A percentile compares a stretch with the other conserved stretches of the same genome.
Conservation (phyloP, 1,140 invertebrate genomes). For the Tetranychus cinnabarinus region DNA sequence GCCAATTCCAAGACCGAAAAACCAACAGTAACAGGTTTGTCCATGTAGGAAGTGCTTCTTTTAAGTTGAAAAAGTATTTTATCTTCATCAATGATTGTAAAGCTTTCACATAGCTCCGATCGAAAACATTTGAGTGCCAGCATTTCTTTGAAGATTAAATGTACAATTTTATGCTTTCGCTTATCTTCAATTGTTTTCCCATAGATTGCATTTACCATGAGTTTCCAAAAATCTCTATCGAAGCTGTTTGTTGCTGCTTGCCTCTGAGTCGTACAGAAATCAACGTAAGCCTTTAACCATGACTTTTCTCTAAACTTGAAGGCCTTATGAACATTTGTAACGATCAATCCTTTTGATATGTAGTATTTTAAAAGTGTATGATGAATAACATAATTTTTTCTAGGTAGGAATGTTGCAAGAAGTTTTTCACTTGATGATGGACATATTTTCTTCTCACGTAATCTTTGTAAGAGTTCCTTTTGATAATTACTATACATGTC, state of each 20-base stretch:
- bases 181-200: conserved; percentile 28
- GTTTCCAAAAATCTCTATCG: conserved; percentile 18
- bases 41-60: conserved; percentile 11
- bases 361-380: conserved; percentile 19
- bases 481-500: not conserved
- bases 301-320: conserved; percentile 24
- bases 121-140: conserved; percentile 18
- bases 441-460: too few species aligned
- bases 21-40: conserved; percentile 15
- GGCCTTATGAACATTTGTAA: conserved; percentile 26
- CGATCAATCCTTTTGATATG: conserved; percentile 21
- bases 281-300: conserved; percentile 24
- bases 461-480: too few species aligned
- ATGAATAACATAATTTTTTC: not conserved
- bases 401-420: not conserved
- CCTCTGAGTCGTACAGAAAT: conserved; percentile 20
- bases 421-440: too few species aligned
- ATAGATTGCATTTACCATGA: conserved; percentile 25
- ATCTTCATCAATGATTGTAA: not conserved
- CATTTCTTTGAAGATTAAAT: conserved; percentile 17
- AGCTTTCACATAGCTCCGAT: conserved; percentile 20
- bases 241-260: conserved; percentile 15
- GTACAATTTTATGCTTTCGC: conserved; percentile 21
- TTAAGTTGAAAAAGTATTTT: conserved; percentile 12
- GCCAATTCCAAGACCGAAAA: conserved; percentile 13